Base-by-base conservation (phyloP, 2,797 vertebrate species). In the Orestias chungarensis region DNA sequence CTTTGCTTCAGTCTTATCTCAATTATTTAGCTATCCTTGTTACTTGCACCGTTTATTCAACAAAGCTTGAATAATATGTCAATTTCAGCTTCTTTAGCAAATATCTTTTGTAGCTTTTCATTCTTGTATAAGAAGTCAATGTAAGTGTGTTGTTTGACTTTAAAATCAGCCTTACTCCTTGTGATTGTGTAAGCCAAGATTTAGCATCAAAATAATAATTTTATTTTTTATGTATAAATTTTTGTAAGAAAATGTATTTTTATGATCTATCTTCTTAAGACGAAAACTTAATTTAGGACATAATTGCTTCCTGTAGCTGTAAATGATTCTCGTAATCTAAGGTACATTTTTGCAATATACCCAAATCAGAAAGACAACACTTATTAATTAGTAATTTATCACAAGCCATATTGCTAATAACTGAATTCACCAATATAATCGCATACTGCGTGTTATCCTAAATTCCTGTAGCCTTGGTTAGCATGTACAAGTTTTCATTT, bases 401-500 rank as follows among this genome's bases (percentile, higher is more conserved):
- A 4, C 59, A 3, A n/a, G 2, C 40, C 11, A 61, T 61, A n/a
- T 38, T 61, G 5, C 33, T 57, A 20, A 57, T 57, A 15, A 17
- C 4, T 14, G 43, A 14, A 18, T 18, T 57, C 55, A 35, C 33
- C 31, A 23, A 59, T 35, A 23, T 59, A 20, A 35, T 35, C 18
- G 4, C 18, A 47, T 46, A 46, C 18, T 4, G 10, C 44, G 35
- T 11, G 17, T 59, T 59, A 20, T 35, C 31, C 8, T 59, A 35
- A 35, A 33, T 2, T 59, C 17, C 17, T 35, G 31, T 18, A 40
- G 59, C 35, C n/a, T n/a, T 67, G 42, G 70, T 54, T 78, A 66
- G 61, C 40, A 38, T 65, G 31, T 57, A 46, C n/a, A 1, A 71
- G 40, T 82, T 66, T 79, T 64, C n/a, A 31, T 85, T 78, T 66